Conservation (phyloP, 1,140 invertebrate species). For the Hetaerina americana region DNA sequence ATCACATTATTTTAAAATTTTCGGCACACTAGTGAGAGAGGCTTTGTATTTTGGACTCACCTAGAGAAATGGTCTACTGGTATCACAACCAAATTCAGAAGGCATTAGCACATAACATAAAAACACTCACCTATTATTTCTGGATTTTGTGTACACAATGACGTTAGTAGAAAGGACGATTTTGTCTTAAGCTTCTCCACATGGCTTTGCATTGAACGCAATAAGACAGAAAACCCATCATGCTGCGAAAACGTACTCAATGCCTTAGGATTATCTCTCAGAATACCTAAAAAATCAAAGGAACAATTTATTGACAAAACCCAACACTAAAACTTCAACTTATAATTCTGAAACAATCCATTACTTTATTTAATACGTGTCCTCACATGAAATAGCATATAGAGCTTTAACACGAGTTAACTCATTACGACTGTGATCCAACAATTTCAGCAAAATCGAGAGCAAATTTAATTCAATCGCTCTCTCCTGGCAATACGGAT, state of each 20-base stretch:
- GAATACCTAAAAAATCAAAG: slow-evolving; percentile 38
- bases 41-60: too few relatives aligned
- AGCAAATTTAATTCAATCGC: slow-evolving; percentile 48
- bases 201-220: slow-evolving; percentile 41
- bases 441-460: slow-evolving; percentile 44
- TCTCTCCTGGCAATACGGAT: slow-evolving; percentile 55
- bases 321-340: background rate
- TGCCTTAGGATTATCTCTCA: slow-evolving; percentile 40
- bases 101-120: too few relatives aligned
- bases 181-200: slow-evolving; percentile 50
- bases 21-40: too few relatives aligned
- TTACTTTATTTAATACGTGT: slow-evolving; percentile 2
- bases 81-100: too few relatives aligned
- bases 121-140: slow-evolving; percentile 39
- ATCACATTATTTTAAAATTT: too few relatives aligned
- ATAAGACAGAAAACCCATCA: slow-evolving; percentile 46
- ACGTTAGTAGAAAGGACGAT: slow-evolving; percentile 49
- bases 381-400: slow-evolving; percentile 61
- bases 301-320: background rate
- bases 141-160: slow-evolving; percentile 38
- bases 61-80: too few relatives aligned
- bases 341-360: background rate
- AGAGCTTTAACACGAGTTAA: slow-evolving; percentile 50
- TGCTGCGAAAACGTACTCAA: slow-evolving; percentile 41
- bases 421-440: slow-evolving; percentile 43